phyloP scores from a whole-genome alignment of 2,113 vertebrate species.

The Diadophis punctatus region DNA sequence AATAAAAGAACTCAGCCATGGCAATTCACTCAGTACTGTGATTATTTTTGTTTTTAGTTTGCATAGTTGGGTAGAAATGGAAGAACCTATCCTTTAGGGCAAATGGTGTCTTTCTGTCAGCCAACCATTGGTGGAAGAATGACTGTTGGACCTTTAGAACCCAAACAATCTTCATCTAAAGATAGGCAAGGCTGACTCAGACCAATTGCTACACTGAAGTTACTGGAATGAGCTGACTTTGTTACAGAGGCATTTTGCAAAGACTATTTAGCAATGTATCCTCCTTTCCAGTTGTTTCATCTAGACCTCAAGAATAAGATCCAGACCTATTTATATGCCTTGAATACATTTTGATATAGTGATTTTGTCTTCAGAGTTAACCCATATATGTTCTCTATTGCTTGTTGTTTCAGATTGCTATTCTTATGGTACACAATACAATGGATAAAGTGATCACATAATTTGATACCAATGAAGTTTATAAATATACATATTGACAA shows the following conservation, averaged over 20 bases:
- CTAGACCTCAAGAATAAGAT: background rate
- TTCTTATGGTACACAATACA: background rate
- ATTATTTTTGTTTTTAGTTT: slow-evolving; percentile 73
- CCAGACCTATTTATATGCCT: background rate
- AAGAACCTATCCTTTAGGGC: background rate
- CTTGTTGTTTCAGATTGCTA: background rate
- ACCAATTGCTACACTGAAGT: background rate
- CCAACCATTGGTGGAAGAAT: background rate
- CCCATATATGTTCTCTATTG: background rate
- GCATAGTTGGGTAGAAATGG: background rate
- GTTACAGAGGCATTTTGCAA: background rate
- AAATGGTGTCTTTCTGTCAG: background rate
- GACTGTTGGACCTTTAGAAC: background rate
- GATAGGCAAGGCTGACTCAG: background rate
- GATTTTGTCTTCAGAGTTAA: background rate
- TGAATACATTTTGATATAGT: background rate
- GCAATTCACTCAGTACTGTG: slow-evolving; percentile 63
- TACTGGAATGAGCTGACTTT: background rate
- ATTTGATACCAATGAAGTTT: background rate
- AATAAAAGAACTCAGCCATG: slow-evolving; percentile 58
- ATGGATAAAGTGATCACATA: background rate
- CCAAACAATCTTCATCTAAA: background rate
- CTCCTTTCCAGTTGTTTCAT: background rate
- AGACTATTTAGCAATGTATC: background rate
- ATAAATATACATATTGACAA: background rate